Base-by-base conservation (phyloP, 2,113 vertebrate species). In the Trichomycterus rosablanca region DNA sequence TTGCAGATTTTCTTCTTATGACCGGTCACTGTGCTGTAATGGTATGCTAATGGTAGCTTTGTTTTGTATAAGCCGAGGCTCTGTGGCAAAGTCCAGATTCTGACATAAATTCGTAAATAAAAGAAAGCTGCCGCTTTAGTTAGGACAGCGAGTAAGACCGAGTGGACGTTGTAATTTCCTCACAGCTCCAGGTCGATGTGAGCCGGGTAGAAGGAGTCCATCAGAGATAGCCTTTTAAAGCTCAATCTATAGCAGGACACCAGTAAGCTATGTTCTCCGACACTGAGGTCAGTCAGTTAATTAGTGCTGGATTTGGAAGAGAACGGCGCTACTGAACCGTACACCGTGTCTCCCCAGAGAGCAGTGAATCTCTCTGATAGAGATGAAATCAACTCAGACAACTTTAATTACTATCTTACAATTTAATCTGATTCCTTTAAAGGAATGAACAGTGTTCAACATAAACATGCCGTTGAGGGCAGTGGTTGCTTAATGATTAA, bases 231-330 rank as follows among this genome's bases (percentile, higher is more conserved):
- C n/a, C n/a, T n/a, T n/a, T n/a, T 71, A 72, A 12, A 35, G 59
- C 67, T 60, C 24, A 75, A 86, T 84, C 77, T 79, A 84, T 85
- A 69, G 59, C 43, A 54, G 65, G 80, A 78, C 68, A 71, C 71
- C 58, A 5, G 37, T 64, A 72, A 76, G 75, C 8, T 58, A 50
- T 75, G 74, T 77, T 78, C 64, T 35, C 50, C 7, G 11, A 37
- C 20, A 45, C 26, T 24, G 37, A 54, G 72, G 66, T 74, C 72
- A 72, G 70, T 69, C 75, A 73, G 72, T 82, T 80, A 75, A 76
- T 79, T 83, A 80, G 65, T 18, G 50, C 24, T 9, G 45, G 26
- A 3, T 3, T 7, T 72, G 68, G 75, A 62, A 59, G 15, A 54
- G 61, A 78, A 73, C 78, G 68, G 22, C 20, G 59, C 66, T 59